Conservation (phyloP, 2,113 vertebrate genomes). For the Dissostichus mawsoni region DNA sequence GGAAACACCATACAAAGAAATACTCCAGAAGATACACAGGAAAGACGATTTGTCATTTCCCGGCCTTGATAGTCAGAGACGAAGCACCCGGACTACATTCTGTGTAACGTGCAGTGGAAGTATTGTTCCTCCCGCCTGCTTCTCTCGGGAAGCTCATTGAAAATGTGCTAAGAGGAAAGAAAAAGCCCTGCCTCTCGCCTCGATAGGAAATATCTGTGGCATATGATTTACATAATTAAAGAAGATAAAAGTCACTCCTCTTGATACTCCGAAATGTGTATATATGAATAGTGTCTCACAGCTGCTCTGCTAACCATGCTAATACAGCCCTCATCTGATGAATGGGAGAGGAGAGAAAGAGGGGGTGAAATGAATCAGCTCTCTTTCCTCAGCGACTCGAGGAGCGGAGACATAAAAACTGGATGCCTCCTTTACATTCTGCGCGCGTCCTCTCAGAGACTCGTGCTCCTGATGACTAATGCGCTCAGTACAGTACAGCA, state of each 20-base stretch:
- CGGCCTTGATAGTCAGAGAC: constrained; percentile 10
- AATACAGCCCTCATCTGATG: constrained; percentile 66
- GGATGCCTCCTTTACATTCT: constrained; percentile 42
- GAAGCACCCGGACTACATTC: constrained; percentile 26
- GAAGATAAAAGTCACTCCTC: constrained; percentile 75
- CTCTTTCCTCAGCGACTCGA: constrained; percentile 45
- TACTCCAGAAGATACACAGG: neutral
- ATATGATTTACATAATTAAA: constrained; percentile 82
- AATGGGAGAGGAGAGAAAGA: constrained; percentile 53
- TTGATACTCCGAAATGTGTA: constrained; percentile 63
- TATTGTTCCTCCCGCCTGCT: constrained; percentile 45
- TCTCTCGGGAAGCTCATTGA: constrained; percentile 45
- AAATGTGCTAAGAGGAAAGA: constrained; percentile 53
- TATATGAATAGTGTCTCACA: constrained; percentile 58
- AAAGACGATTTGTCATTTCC: constrained; percentile 6
- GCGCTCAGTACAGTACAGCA: constrained; percentile 22
- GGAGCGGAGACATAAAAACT: constrained; percentile 48
- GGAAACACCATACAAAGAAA: neutral
- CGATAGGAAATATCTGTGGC: constrained; percentile 75
- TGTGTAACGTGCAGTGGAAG: constrained; percentile 38
- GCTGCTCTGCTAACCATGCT: constrained; percentile 68
- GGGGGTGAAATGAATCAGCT: constrained; percentile 62
- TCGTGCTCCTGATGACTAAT: constrained; percentile 58
- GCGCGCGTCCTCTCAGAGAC: constrained; percentile 45
- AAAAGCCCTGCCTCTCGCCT: constrained; percentile 48